phyloP scores from a whole-genome alignment of 2,113 vertebrate genomes.

The Callospermophilus lateralis region DNA sequence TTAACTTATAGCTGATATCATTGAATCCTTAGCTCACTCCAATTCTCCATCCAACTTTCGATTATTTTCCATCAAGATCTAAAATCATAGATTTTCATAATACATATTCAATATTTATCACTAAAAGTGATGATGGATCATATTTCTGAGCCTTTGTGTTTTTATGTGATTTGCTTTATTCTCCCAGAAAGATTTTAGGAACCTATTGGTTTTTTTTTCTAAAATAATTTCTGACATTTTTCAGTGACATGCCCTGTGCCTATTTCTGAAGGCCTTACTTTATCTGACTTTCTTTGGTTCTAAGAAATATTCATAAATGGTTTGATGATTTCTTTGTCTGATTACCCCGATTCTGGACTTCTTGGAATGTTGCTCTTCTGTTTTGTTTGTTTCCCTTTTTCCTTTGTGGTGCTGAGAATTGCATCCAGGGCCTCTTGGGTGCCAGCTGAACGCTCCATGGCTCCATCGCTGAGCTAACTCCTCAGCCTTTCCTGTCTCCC shows the following conservation, averaged over 20 bases:
- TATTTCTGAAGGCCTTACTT: not conserved
- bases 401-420: too few species aligned
- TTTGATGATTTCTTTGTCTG: not conserved
- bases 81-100: not conserved
- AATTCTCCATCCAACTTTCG: not conserved
- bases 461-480: too few species aligned
- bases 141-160: not conserved
- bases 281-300: not conserved
- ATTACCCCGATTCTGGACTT: not conserved
- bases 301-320: not conserved
- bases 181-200: not conserved
- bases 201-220: not conserved
- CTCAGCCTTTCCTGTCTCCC: too few species aligned
- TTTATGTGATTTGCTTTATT: not conserved
- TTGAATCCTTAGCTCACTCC: not conserved
- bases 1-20: too few species aligned
- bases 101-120: not conserved
- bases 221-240: not conserved
- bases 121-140: not conserved
- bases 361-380: not conserved
- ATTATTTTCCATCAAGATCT: slow-evolving; percentile 32
- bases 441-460: too few species aligned
- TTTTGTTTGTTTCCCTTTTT: not conserved
- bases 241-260: not conserved
- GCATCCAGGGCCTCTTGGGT: too few species aligned